Conservation (phyloP, 2,113 vertebrate genomes). For the Chunga burmeisteri region DNA sequence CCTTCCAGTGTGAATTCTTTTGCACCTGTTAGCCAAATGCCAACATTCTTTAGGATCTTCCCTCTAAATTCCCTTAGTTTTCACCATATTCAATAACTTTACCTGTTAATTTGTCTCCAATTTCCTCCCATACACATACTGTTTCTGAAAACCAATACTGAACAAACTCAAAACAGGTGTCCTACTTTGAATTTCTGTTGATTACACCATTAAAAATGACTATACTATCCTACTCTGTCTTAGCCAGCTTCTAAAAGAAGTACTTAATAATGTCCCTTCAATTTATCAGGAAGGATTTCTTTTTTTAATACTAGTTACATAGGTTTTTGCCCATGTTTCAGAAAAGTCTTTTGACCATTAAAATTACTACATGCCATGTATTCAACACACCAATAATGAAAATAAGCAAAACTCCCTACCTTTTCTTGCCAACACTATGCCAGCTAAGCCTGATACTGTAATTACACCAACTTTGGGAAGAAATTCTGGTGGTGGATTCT, state of each 20-base stretch:
- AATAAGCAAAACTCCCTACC: constrained; percentile 62
- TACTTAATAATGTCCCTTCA: background rate
- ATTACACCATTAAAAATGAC: background rate
- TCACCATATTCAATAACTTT: background rate
- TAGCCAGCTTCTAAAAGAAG: background rate
- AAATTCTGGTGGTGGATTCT: constrained; percentile 87
- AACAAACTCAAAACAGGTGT: background rate
- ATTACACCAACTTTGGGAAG: constrained; percentile 83
- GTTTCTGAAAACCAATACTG: background rate
- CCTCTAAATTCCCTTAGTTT: background rate
- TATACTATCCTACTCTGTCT: background rate
- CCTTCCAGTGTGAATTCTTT: background rate
- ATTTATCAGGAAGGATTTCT: background rate
- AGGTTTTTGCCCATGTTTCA: background rate
- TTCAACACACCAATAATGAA: background rate
- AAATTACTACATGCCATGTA: background rate
- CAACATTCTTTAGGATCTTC: background rate
- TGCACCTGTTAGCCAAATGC: background rate
- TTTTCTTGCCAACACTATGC: constrained; percentile 83
- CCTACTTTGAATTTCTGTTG: background rate
- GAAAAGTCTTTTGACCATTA: background rate
- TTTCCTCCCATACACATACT: background rate
- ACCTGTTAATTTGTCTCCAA: background rate
- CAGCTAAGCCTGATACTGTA: constrained; percentile 82
- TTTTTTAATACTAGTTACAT: background rate